Evolutionary conservation across 2,888 invertebrate genomes (phyloP), one percentile per base, ranked within the genome.

Genomic region (Ametastegia equiseti): DNA sequence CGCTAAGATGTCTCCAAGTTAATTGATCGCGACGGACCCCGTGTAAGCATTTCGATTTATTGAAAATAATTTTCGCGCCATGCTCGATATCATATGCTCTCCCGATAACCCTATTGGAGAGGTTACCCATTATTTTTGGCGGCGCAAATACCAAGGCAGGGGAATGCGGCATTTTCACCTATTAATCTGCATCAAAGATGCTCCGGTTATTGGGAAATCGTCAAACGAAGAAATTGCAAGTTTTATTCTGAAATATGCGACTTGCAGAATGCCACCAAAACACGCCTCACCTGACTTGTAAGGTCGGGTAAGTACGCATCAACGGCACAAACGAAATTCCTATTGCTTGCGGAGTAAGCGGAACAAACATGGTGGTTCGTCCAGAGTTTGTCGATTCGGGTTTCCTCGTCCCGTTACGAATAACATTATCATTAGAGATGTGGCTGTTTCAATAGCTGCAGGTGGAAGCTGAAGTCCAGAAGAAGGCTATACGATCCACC

Each of bases 41-140:
- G 86, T 89, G 0, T 86, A 88, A n/a, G 83, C 84, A n/a, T 87
- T 87, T 1, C 77, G 88, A 67, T 89, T 89, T 83, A 87, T 89
- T 33, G 87, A 89, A 33, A 88, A 85, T 39, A 86, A 89, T 80
- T 89, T 89, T 83, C 57, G 82, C 39, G 86, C 84, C 9, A 87
- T 88, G 84, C 82, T 88, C 13, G 85, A 87, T 54, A 88, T 89
- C 57, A 80, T 89, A n/a, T 83, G 42, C 23, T 85, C 85, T 57
- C 71, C 84, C 23, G 83, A 85, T 80, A 82, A 83, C 47, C 87
- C 87, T 11, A 78, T 88, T 19, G 85, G 85, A 45, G 71, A 84
- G 82, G 80, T 85, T 15, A 54, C 65, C 27, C 83, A 86, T 82
- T 84, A 86, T 42, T 84, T 84, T 69, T 84, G 82, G 83, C 71